phyloP scores from a whole-genome alignment of 2,797 vertebrate species.

The Alauda arvensis region DNA sequence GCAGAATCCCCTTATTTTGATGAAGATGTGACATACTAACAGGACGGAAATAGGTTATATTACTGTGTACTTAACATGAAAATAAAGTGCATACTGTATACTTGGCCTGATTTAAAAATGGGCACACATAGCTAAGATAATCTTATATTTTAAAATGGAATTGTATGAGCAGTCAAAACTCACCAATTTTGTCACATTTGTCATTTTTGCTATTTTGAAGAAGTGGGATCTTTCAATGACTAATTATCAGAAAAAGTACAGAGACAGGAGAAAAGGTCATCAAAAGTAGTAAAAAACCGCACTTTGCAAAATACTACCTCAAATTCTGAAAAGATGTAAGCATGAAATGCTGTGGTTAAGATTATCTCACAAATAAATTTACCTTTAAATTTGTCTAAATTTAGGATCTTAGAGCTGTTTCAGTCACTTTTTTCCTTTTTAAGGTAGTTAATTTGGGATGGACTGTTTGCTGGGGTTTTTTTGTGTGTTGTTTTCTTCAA shows the following conservation, averaged over 20 bases:
- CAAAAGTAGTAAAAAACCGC: not conserved
- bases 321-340: not conserved
- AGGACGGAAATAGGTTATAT: not conserved
- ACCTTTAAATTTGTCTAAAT: not conserved
- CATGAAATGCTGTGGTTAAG: not conserved
- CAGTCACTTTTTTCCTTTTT: not conserved
- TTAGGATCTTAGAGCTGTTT: not conserved
- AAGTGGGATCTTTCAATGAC: not conserved
- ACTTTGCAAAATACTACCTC: not conserved
- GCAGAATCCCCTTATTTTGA: constrained; percentile 8
- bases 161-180: not conserved
- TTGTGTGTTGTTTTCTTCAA: not conserved
- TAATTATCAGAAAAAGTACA: not conserved
- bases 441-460: not conserved
- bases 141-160: not conserved
- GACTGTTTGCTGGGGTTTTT: not conserved
- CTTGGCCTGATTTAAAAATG: constrained; percentile 4
- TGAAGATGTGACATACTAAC: not conserved
- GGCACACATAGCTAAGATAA: not conserved
- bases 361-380: not conserved
- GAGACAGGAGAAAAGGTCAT: not conserved
- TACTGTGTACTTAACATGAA: not conserved
- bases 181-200: not conserved
- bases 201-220: constrained; percentile 27
- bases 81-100: constrained; percentile 28